These are phyloP conservation scores for Marmota monax DNA, from an alignment of 2,113 vertebrate species.

Conservation along the genomic window DNA sequence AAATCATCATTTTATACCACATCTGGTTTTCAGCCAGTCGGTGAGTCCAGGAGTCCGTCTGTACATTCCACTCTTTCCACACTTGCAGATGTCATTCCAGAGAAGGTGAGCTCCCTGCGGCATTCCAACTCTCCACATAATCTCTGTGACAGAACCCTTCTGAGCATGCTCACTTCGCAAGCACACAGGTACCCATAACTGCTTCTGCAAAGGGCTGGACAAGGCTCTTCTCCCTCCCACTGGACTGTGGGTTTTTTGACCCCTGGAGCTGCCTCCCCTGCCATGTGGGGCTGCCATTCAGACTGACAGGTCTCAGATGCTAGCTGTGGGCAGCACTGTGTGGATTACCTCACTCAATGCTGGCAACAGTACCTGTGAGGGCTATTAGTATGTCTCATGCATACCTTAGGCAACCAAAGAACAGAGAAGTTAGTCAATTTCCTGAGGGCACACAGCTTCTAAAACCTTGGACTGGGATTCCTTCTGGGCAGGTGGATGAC, in stretches of 20 bases:
- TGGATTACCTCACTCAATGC: background rate
- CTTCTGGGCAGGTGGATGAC: rapidly evolving
- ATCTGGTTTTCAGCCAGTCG: background rate
- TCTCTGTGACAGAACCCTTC: background rate
- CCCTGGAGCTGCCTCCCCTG: rapidly evolving
- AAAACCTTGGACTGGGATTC: background rate
- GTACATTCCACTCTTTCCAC: background rate
- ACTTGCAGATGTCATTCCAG: background rate
- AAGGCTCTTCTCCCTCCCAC: background rate
- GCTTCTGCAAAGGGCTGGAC: background rate
- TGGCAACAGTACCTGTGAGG: background rate
- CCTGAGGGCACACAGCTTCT: background rate
- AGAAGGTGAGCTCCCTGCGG: no score
- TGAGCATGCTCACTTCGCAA: background rate
- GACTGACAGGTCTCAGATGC: rapidly evolving
- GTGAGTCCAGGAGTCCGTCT: background rate
- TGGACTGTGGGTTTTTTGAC: rapidly evolving
- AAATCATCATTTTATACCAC: background rate
- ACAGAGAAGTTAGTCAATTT: background rate
- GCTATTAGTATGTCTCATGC: no score
- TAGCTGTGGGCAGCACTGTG: background rate
- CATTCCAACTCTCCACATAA: rapidly evolving
- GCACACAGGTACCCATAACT: rapidly evolving
- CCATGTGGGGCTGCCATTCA: rapidly evolving
- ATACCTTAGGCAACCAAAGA: background rate